Evolutionary conservation across 2,113 vertebrate genomes (phyloP), one percentile per base, ranked within the genome.

Genomic region (Mixornis gularis): DNA sequence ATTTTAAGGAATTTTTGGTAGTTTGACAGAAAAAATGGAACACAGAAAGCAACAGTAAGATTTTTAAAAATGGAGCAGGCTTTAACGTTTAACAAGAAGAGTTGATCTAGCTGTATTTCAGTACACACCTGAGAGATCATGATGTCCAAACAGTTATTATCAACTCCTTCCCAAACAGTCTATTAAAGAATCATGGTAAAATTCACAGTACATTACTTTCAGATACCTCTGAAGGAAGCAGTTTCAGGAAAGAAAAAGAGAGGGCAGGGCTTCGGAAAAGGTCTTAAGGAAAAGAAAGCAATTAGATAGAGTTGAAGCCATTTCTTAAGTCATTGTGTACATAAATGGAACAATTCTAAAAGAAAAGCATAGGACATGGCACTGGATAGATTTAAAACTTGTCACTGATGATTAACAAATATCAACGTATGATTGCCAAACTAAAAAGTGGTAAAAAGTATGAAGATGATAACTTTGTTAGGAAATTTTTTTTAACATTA

Each of bases 41-140:
- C 18, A 16, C 24, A 58, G 56, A 27, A 51, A 80, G 11, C 26
- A 22, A 22, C 6, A 69, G 8, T 63, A 53, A 76, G 12, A 18
- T 27, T 79, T 4, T 0, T 2, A 30, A 59, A 73, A n/a, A 5
- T 0, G 0, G 14, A 8, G 6, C 16, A 41, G 59, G 34, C 13
- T 74, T 82, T 70, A 41, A 26, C 21, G 8, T 40, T 78, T 30
- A 68, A 13, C n/a, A 62, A 19, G 27, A 83, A 32, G 51, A 78
- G 14, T 65, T 78, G 55, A 43, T 90, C 32, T 43, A 48, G 9
- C 19, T 81, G 9, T 81, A 24, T 29, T 90, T 74, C 13, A 30
- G 18, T 56, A 19, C 38, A 36, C 21, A 66, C 25, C 18, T 44
- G 43, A 58, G 56, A 53, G 25, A 41, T 40, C 9, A 11, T 21